Evolutionary conservation across 1,140 invertebrate species (phyloP), one percentile per base, ranked within the genome.

Genomic region (Drosophila ambigua): DNA sequence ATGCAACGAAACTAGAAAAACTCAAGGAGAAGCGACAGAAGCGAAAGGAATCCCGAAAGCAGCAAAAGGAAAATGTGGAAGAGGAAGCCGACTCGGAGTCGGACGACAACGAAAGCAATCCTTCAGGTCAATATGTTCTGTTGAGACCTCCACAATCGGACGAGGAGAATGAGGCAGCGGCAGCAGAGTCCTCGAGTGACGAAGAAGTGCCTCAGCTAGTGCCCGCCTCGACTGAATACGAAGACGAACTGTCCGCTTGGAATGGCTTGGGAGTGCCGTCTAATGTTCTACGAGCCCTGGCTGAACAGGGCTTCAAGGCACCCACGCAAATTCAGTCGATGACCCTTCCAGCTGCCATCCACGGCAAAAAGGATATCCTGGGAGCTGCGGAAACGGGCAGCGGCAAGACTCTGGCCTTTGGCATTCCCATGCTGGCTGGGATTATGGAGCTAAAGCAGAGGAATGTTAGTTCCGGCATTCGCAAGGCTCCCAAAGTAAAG

Each of bases 371-470:
- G 93, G 98, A 99, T 93, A 97, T 99, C 78, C 92, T 99, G 16
- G 98, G 98, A 69, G 98, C 98, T 67, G 98, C 98, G 9, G 98
- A 99, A 94, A 99, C 98, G 1, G 98, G 98, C 7, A 99, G 98
- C 94, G 98, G 98, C 1, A 99, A 99, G 94, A 99, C 98, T 0
- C 92, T 99, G 43, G 98, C 98, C 0, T 99, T 99, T 94, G 98
- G 96, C 3, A 96, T 99, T 67, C 98, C 98, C 26, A 96, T 99
- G 50, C 92, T 99, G 49, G 92, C 95, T 71, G 96, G 96, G 6
- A 98, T 99, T 68, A 92, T 98, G 54, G 93, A 96, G 76, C 91
- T 96, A 2, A 96, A 95, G 90, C 91, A 93, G 73, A 75, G 93
- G 7, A 89, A 66, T 41, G 49, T 59, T 9, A 69, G 87, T 48